Conservation (phyloP, 2,113 vertebrate genomes). For the Takifugu bimaculatus region DNA sequence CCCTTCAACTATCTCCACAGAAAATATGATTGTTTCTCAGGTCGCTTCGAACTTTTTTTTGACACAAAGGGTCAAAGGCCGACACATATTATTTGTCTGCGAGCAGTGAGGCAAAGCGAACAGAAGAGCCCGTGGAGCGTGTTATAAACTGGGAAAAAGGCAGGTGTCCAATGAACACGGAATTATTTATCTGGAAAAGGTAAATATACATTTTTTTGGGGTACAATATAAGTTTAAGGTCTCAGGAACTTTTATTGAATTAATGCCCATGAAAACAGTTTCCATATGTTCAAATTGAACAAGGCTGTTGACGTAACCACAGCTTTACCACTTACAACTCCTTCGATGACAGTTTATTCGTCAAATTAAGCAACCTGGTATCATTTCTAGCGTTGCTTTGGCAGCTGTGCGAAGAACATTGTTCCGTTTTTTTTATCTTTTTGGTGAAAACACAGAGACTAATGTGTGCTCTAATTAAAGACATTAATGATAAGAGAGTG, state of each 20-base stretch:
- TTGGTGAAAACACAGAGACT: conserved; percentile 46
- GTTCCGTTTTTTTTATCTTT: conserved; percentile 49
- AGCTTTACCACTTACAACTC: neutral
- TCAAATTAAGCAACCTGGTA: conserved; percentile 19
- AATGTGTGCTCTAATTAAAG: conserved; percentile 53
- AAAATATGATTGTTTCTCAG: conserved; percentile 45
- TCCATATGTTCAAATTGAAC: neutral
- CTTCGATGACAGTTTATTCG: conserved; percentile 27
- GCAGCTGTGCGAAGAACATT: conserved; percentile 23
- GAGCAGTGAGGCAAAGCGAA: conserved; percentile 44
- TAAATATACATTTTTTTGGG: neutral
- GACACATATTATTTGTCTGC: conserved; percentile 43
- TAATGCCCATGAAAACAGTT: neutral
- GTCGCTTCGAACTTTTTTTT: conserved; percentile 46
- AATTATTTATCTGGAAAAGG: no score
- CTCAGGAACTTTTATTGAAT: neutral
- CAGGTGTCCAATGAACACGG: no score
- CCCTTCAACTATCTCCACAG: conserved; percentile 47
- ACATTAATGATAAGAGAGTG: conserved; percentile 46
- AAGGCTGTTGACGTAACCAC: neutral
- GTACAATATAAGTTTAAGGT: neutral
- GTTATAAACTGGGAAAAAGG: conserved; percentile 7
- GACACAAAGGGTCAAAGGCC: conserved; percentile 44
- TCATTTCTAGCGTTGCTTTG: conserved; percentile 16
- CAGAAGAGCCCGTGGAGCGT: conserved; percentile 18